Conservation (phyloP, 2,888 invertebrate genomes). For the Cheilosia vernalis region DNA sequence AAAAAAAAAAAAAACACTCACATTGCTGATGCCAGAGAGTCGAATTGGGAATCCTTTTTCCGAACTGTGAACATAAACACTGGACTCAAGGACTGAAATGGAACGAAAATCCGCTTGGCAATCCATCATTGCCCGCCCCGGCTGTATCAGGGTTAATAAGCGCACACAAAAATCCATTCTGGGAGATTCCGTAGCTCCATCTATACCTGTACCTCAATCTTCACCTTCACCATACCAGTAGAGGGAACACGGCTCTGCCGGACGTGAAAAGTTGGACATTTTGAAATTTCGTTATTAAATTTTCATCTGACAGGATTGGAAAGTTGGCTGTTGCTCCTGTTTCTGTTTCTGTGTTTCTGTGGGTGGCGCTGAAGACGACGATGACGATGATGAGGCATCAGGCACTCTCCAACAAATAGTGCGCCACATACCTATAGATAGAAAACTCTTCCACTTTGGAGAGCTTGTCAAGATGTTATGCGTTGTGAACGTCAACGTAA, state of each 20-base stretch:
- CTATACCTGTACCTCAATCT: constrained; percentile 51
- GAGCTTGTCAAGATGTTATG: constrained; percentile 63
- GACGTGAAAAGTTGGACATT: constrained; percentile 76
- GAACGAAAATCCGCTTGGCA: constrained; percentile 58
- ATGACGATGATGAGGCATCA: constrained; percentile 28
- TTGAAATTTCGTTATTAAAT: constrained; percentile 77
- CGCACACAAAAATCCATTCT: constrained; percentile 33
- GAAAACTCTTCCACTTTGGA: constrained; percentile 39
- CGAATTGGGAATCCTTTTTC: constrained; percentile 33
- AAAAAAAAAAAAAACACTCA: not conserved
- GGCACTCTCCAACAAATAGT: constrained; percentile 15
- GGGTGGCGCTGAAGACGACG: constrained; percentile 13
- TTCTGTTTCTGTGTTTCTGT: constrained; percentile 3
- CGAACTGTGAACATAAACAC: not conserved
- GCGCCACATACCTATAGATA: not conserved
- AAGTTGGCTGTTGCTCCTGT: constrained; percentile 44
- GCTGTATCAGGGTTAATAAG: constrained; percentile 65
- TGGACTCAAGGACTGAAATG: constrained; percentile 42
- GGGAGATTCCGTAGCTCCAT: constrained; percentile 9
- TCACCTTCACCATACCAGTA: constrained; percentile 43
- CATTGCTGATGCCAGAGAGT: constrained; percentile 19
- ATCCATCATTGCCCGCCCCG: constrained; percentile 60
- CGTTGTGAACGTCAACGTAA: constrained; percentile 49
- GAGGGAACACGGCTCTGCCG: constrained; percentile 5
- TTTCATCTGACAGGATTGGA: constrained; percentile 76